phyloP scores from a whole-genome alignment of 92 coral and sea anemone species.

The Pocillopora grandis region DNA sequence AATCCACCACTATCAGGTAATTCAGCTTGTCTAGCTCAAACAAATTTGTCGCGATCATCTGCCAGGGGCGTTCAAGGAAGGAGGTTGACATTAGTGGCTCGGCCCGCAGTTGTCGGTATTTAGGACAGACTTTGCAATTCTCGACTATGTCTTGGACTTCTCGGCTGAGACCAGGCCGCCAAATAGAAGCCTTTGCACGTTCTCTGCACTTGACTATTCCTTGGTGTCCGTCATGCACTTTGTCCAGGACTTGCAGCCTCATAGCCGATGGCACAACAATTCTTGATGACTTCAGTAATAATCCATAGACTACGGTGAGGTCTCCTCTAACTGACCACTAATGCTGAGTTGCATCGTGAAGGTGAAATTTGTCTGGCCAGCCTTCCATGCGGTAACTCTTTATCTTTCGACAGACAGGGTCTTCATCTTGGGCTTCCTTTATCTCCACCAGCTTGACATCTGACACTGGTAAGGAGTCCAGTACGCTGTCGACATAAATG shows the following conservation, averaged over 20 bases:
- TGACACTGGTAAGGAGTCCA: constrained; percentile 42
- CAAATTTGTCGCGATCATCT: constrained; percentile 23
- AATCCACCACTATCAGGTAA: constrained; percentile 36
- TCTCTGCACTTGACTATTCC: constrained; percentile 5
- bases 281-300: constrained; percentile 6
- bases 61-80: constrained; percentile 40
- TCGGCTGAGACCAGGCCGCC: constrained; percentile 55
- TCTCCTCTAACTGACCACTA: constrained; percentile 4
- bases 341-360: constrained; percentile 10
- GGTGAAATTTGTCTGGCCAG: constrained; percentile 21
- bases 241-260: constrained; percentile 9
- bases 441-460: constrained; percentile 38
- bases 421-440: constrained; percentile 48
- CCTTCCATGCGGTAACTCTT: constrained; percentile 36
- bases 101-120: constrained; percentile 9
- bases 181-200: constrained; percentile 28
- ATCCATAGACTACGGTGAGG: constrained; percentile 5
- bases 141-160: constrained; percentile 26
- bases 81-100: constrained; percentile 33
- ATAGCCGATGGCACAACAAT: constrained; percentile 4
- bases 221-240: constrained; percentile 10
- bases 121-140: constrained; percentile 34
- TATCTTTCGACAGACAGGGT: constrained; percentile 40
- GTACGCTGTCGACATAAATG: constrained; percentile 7
- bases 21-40: not conserved